phyloP scores from a whole-genome alignment of 2,113 vertebrate genomes.

The Canis aureus region DNA sequence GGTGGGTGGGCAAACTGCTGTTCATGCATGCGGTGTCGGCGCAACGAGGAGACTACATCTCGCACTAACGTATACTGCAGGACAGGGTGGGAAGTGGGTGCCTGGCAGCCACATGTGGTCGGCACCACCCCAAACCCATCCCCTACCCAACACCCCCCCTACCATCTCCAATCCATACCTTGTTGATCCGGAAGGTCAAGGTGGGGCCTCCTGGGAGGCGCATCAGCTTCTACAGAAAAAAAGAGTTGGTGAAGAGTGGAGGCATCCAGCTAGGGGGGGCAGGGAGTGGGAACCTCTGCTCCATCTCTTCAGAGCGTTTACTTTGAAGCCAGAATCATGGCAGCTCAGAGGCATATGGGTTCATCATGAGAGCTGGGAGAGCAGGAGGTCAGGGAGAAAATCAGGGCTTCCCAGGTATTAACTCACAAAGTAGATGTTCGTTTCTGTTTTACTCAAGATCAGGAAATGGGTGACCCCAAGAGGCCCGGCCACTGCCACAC shows the following conservation, averaged over 20 bases:
- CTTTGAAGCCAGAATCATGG: constrained; percentile 84
- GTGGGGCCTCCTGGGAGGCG: constrained; percentile 95
- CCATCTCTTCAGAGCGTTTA: constrained; percentile 87
- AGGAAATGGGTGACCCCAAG: constrained; percentile 95
- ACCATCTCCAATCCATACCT: constrained; percentile 86
- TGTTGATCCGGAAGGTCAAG: constrained; percentile 90
- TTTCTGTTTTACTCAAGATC: constrained; percentile 91
- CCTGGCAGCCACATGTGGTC: rapidly evolving
- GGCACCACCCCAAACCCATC: neutral
- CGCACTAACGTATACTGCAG: constrained; percentile 92
- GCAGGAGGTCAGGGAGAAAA: rapidly evolving
- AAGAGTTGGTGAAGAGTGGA: neutral
- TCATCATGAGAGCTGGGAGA: constrained; percentile 67
- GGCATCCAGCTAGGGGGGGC: neutral
- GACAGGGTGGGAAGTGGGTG: rapidly evolving
- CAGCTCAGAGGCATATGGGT: constrained; percentile 59
- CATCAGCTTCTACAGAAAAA: constrained; percentile 89
- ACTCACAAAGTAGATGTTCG: constrained; percentile 92
- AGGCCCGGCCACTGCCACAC: constrained; percentile 93
- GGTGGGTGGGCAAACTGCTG: constrained; percentile 95
- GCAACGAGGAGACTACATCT: constrained; percentile 94
- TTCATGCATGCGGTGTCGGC: constrained; percentile 95
- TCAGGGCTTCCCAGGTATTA: rapidly evolving
- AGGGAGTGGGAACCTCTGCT: neutral
- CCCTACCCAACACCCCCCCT: neutral